phyloP scores from a whole-genome alignment of 2,888 invertebrate species.

The Laothoe populi region DNA sequence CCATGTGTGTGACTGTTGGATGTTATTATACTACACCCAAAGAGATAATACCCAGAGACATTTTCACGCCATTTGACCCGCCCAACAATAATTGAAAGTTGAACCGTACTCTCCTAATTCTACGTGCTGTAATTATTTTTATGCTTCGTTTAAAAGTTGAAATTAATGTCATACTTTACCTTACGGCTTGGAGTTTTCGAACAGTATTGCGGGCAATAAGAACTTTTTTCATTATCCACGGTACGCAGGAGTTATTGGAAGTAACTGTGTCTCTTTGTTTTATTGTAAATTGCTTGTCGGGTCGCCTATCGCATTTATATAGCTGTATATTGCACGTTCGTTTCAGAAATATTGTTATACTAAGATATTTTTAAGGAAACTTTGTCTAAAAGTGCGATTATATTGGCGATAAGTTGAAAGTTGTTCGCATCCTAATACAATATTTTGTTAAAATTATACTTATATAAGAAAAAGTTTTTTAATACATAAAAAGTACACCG shows the following conservation, averaged over 20 bases:
- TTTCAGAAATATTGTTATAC: too few relatives aligned
- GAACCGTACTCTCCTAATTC: constrained; percentile 1
- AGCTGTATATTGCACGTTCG: background rate
- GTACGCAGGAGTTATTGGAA: constrained; percentile 76
- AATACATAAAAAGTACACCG: too few relatives aligned
- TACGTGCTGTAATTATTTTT: constrained; percentile 22
- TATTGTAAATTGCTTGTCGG: constrained; percentile 62
- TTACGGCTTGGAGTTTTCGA: constrained; percentile 30
- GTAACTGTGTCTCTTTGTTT: constrained; percentile 74
- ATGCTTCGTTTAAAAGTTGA: constrained; percentile 43
- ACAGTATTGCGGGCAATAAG: constrained; percentile 70
- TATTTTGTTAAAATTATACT: too few relatives aligned
- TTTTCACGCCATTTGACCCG: background rate
- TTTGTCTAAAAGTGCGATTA: too few relatives aligned
- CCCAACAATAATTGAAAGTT: background rate
- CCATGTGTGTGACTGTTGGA: too few relatives aligned
- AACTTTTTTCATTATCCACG: constrained; percentile 79
- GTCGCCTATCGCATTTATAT: constrained; percentile 26
- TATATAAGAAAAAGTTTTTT: too few relatives aligned
- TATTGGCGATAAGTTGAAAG: too few relatives aligned
- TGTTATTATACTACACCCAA: too few relatives aligned
- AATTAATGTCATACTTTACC: constrained; percentile 43
- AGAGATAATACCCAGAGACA: too few relatives aligned
- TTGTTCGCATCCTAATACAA: too few relatives aligned
- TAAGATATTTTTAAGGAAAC: too few relatives aligned